These are phyloP conservation scores for Trematomus bernacchii DNA, from an alignment of 2,797 vertebrate genomes.

Conservation along the genomic window DNA sequence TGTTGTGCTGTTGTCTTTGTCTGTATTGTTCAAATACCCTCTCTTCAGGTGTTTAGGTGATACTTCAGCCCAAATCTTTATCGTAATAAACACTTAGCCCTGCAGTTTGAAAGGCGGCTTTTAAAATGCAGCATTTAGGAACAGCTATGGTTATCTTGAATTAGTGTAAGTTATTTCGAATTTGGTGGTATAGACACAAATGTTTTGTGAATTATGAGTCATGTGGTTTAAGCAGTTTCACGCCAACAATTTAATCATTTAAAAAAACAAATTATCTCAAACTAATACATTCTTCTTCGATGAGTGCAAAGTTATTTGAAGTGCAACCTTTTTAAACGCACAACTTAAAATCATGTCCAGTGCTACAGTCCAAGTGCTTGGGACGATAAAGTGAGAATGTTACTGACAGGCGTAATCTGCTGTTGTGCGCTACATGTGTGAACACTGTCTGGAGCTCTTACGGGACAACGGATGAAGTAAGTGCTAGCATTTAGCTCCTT, in stretches of 20 bases:
- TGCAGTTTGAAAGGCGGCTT: not conserved
- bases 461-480: not conserved
- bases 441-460: no score
- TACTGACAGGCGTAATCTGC: no score
- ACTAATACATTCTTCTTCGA: slow-evolving; percentile 6
- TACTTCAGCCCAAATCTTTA: slow-evolving; percentile 25
- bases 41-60: slow-evolving; percentile 24
- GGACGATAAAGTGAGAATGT: not conserved
- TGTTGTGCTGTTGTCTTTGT: slow-evolving; percentile 26
- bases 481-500: not conserved
- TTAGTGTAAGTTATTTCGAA: slow-evolving; percentile 22
- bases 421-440: no score
- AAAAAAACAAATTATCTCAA: not conserved
- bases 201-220: not conserved
- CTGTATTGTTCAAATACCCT: slow-evolving; percentile 30
- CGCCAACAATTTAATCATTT: not conserved
- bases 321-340: slow-evolving; percentile 10
- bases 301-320: slow-evolving; percentile 15
- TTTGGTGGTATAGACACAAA: not conserved
- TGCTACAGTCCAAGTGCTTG: not conserved
- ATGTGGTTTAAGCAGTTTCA: slow-evolving; percentile 4
- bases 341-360: not conserved
- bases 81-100: not conserved
- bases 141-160: slow-evolving; percentile 7
- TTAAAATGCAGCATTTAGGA: not conserved